Conservation (phyloP, 2,797 vertebrate species). For the Malacoraja senta region DNA sequence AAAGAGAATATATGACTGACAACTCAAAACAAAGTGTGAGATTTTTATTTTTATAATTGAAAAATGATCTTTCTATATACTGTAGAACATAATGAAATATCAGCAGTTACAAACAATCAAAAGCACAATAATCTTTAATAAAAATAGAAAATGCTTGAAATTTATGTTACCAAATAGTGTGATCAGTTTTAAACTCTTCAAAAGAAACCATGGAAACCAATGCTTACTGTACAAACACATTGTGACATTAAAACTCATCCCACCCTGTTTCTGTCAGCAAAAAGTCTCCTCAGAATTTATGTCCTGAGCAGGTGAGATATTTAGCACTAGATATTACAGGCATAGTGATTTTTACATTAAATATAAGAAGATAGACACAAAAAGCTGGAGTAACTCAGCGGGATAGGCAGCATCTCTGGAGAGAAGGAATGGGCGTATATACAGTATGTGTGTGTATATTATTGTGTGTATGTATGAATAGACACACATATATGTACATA, state of each 20-base stretch:
- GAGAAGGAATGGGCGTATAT: too few species aligned
- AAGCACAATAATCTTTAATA: not conserved
- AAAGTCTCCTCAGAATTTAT: not conserved
- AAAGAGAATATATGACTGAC: not conserved
- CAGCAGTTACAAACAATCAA: conserved; percentile 1
- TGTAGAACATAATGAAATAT: not conserved
- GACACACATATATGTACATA: too few species aligned
- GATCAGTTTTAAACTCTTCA: not conserved
- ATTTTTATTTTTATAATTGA: not conserved
- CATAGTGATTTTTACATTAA: not conserved
- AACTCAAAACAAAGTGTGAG: not conserved
- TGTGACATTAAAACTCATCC: not conserved
- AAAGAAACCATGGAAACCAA: not conserved
- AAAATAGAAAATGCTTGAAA: too few species aligned
- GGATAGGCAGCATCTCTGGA: too few species aligned
- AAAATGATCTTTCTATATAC: not conserved
- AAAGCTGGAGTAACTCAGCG: too few species aligned
- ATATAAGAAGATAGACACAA: not conserved
- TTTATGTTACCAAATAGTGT: not conserved
- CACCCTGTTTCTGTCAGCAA: not conserved
- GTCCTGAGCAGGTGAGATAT: not conserved
- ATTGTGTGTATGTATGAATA: too few species aligned
- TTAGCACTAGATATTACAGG: not conserved
- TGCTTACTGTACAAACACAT: not conserved
- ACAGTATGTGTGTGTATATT: too few species aligned